A percentile compares a stretch with the other conserved stretches of the same genome.
phyloP scores from a whole-genome alignment of 2,113 vertebrate genomes.

The Ptilonorhynchus violaceus region DNA sequence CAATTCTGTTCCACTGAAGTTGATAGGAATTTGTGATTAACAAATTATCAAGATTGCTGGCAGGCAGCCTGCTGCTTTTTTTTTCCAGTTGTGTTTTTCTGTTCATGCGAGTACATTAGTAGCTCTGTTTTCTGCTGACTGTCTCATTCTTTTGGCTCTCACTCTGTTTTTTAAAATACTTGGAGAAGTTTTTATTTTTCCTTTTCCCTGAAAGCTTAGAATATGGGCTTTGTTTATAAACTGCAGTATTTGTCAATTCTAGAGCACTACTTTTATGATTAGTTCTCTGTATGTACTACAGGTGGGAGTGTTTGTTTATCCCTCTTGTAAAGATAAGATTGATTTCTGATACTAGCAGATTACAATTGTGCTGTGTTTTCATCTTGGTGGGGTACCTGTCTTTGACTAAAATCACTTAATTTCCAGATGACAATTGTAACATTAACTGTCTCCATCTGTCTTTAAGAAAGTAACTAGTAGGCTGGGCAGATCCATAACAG shows the following conservation, averaged over 20 bases:
- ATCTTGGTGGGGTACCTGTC: neutral
- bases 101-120: neutral
- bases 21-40: slow-evolving; percentile 19
- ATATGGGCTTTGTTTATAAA: neutral
- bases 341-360: neutral
- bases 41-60: neutral
- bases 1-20: neutral
- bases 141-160: neutral
- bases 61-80: neutral
- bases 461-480: neutral
- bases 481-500: neutral
- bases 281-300: neutral
- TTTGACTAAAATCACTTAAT: neutral
- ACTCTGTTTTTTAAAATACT: neutral
- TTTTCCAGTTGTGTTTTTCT: slow-evolving; percentile 28
- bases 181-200: neutral
- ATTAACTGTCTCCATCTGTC: neutral
- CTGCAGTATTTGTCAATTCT: neutral
- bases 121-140: neutral
- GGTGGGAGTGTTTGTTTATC: neutral
- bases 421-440: neutral
- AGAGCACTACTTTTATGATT: neutral
- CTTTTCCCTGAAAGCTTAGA: neutral
- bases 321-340: neutral
- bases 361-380: neutral